A percentile compares a stretch with the other conserved stretches of the same genome.
Conservation (phyloP, 2,888 invertebrate species). For the Dioctria rufipes region DNA sequence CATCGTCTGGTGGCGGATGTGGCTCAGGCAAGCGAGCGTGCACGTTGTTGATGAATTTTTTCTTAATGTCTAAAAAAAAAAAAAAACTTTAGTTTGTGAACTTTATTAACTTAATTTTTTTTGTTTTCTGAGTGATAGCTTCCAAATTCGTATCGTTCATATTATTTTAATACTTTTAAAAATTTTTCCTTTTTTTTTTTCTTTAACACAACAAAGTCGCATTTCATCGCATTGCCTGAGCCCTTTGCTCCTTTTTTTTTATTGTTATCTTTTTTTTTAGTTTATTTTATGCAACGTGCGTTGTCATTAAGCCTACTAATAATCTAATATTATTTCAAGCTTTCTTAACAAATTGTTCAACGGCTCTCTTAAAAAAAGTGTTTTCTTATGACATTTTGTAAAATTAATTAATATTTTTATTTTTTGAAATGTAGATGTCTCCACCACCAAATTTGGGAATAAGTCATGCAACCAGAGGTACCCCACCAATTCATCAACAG, state of each 20-base stretch:
- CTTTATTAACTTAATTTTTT: conserved; percentile 27
- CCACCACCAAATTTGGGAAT: conserved; percentile 71
- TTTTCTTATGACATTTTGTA: background rate
- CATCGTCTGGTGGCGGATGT: conserved; percentile 60
- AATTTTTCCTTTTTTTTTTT: conserved; percentile 29
- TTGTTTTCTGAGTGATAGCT: conserved; percentile 50
- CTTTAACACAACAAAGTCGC: conserved; percentile 48
- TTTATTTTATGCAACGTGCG: conserved; percentile 51
- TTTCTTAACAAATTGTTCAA: conserved; percentile 27
- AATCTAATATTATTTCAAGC: conserved; percentile 9
- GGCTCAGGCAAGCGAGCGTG: conserved; percentile 66
- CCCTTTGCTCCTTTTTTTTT: conserved; percentile 60
- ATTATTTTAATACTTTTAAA: conserved; percentile 36
- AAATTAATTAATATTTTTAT: conserved; percentile 9
- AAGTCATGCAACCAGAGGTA: conserved; percentile 71
- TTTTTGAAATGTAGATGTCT: conserved; percentile 75
- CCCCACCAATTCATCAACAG: conserved; percentile 73
- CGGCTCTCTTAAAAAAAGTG: background rate
- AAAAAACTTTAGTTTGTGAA: conserved; percentile 20
- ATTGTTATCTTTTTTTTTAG: conserved; percentile 37
- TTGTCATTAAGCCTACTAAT: conserved; percentile 54
- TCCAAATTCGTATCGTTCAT: conserved; percentile 44
- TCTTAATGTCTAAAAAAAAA: conserved; percentile 28
- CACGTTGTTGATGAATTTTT: conserved; percentile 54
- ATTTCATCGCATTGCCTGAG: conserved; percentile 65